phyloP scores from a whole-genome alignment of 2,888 invertebrate genomes.

The Phymatocera aterrima region DNA sequence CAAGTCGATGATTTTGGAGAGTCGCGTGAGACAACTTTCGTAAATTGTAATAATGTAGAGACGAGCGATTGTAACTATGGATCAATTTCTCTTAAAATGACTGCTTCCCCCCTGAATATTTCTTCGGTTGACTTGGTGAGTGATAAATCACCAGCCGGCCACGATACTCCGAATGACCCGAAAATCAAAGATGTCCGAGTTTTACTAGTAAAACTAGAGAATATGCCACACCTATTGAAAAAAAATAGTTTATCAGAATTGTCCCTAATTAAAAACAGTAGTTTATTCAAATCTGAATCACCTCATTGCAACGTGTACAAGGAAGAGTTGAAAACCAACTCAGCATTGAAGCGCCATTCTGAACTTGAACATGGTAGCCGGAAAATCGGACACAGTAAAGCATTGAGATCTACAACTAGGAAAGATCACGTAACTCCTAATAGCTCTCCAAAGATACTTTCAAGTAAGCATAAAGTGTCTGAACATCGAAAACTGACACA shows the following conservation, averaged over 20 bases:
- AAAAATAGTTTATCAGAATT: not conserved
- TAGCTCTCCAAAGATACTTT: not conserved
- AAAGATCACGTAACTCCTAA: not conserved
- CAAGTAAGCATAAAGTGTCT: not conserved
- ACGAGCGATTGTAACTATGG: not conserved
- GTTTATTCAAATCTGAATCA: conserved; percentile 7
- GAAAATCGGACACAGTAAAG: not conserved
- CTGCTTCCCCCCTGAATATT: not conserved
- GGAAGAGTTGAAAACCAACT: not conserved
- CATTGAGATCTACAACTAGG: not conserved
- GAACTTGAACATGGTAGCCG: not conserved
- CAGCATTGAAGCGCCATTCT: not conserved
- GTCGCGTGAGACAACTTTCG: not conserved
- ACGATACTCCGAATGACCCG: not conserved
- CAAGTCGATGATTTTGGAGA: conserved; percentile 21
- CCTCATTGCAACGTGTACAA: not conserved
- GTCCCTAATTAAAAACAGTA: not conserved
- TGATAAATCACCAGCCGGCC: not conserved
- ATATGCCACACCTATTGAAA: not conserved
- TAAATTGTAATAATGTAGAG: not conserved
- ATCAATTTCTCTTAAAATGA: not conserved
- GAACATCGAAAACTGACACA: not conserved
- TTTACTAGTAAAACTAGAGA: conserved; percentile 19
- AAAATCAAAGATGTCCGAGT: conserved; percentile 2
- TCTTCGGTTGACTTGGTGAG: not conserved